Evolutionary conservation across 2,113 vertebrate genomes (phyloP), one percentile per base, ranked within the genome.

Genomic region (Monopterus albus): DNA sequence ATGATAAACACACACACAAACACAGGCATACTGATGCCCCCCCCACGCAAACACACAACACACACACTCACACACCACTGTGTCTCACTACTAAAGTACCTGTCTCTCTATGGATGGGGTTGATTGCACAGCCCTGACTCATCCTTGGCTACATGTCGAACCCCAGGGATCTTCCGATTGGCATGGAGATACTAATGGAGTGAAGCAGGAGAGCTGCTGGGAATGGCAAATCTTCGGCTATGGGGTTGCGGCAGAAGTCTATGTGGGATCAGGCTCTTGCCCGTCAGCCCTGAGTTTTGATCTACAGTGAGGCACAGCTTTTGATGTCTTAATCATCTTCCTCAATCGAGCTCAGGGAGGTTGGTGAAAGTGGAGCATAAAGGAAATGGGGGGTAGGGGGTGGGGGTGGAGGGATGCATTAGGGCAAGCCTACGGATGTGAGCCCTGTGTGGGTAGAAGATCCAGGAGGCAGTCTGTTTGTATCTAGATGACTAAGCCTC

Each of bases 321-420:
- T 91, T 92, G 88, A 91, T 91, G 92, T 91, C 89, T 92, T 91
- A 91, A 92, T 91, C 90, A 91, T 84, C 88, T 81, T 72, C 60
- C 88, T 85, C 87, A 55, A 90, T 91, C 82, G 71, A 83, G 79
- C 82, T 83, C 59, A 80, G 89, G 82, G 87, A 90, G 82, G 76
- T 83, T 75, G 78, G 59, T 68, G 75, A 77, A 69, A 82, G 72
- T 75, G 70, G 81, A 81, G 71, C 62, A 78, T 66, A 65, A 74
- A 70, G 71, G 75, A 79, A n/a, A n/a, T n/a, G n/a, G 70, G 45
- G 55, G 33, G 64, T 26, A 53, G 51, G 31, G 73, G 76, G 82
- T 66, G 75, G 70, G 85, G 72, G 75, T 23, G 50, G 21, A 53
- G 71, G 29, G 83, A 80, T 61, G 62, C 78, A 82, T 49, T 14